phyloP scores from a whole-genome alignment of 2,113 vertebrate genomes.

The Ginglymostoma cirratum region DNA sequence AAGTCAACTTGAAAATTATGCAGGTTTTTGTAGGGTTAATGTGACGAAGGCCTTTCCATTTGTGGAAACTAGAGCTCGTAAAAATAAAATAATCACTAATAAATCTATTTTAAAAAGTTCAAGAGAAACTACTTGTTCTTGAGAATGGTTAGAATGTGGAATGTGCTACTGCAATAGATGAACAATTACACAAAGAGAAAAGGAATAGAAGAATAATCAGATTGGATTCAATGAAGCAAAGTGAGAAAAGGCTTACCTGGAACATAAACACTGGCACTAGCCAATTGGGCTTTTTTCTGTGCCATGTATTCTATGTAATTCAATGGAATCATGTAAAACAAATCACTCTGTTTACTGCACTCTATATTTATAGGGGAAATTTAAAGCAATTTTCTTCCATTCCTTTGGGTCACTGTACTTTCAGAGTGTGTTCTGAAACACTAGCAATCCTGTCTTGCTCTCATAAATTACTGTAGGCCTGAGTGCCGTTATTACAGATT shows the following conservation, averaged over 20 bases:
- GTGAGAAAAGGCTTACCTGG: too few species aligned
- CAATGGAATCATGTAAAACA: background rate
- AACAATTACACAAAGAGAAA: too few species aligned
- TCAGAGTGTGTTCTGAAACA: background rate
- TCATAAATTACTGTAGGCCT: background rate
- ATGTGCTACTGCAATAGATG: background rate
- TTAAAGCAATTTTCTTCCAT: too few species aligned
- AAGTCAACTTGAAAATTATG: background rate
- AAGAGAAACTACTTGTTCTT: background rate
- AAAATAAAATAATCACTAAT: background rate
- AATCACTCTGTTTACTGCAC: background rate
- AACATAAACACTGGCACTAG: too few species aligned
- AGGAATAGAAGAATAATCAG: too few species aligned
- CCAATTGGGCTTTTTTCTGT: too few species aligned
- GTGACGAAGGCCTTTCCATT: background rate
- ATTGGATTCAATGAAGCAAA: too few species aligned
- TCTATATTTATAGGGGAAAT: background rate
- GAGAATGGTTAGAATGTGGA: background rate
- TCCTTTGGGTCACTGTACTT: background rate
- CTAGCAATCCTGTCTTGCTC: background rate
- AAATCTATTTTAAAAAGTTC: background rate
- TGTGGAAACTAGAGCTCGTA: background rate
- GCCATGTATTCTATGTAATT: too few species aligned
- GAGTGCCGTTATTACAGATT: background rate
- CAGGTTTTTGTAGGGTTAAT: background rate